Evolutionary conservation across 1,140 invertebrate species (phyloP), one percentile per base, ranked within the genome.

Genomic region (Neotoxoptera formosana): DNA sequence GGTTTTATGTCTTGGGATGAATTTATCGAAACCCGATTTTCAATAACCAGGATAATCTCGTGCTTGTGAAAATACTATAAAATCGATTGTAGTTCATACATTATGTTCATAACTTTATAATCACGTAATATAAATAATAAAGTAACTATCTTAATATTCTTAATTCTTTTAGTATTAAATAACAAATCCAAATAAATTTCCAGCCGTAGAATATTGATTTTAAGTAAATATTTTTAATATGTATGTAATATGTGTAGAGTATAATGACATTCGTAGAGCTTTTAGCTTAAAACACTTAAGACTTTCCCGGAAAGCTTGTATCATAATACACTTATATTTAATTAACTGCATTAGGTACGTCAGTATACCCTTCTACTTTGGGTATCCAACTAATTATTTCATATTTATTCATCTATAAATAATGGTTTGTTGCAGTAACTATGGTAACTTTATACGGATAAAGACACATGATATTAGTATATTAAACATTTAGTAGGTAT

Each of bases 391-490:
- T 84, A 84, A 84, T 84, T 84, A 84, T 84, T 84, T 84, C 83
- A 84, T 41, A 84, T 84, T 84, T 84, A 84, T 45, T 84, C 83
- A 84, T 84, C 36, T 25, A 84, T 84, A 84, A 84, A 84, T 41
- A 41, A 84, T 45, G 83, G 23, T 25, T 41, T 84, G 1, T 3
- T 25, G 9, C 0, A 84, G 83, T 84, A 41, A 41, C 83, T 84
- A 84, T 84, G 83, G 83, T 84, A 41, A 84, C 83, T 41, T 36
- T 45, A 84, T 76, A 76, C n/a, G 30, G 60, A 76, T 76, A n/a
- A n/a, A 76, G 60, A n/a, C 30, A n/a, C 30, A 76, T 20, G n/a
- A 34, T 76, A 76, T 76, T n/a, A 76, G 60, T 76, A 7, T 76
- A 76, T n/a, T 76, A 76, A n/a, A 30, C n/a, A 76, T 76, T 76